A percentile compares a stretch with the other conserved stretches of the same genome.
Evolutionary conservation across 2,113 vertebrate genomes (phyloP).

Genomic region (Mastomys natalensis): DNA sequence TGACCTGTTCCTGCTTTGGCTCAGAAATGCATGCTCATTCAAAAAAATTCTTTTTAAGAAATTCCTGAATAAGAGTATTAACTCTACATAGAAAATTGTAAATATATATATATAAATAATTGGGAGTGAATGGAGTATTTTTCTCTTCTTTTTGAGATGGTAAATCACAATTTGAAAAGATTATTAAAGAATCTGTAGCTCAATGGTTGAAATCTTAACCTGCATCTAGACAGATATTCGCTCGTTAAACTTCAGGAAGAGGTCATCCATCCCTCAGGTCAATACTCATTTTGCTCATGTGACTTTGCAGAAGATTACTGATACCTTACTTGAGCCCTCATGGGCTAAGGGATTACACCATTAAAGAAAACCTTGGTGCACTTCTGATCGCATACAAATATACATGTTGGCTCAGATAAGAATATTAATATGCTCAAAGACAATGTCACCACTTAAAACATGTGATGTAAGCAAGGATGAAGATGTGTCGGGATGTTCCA

Average conservation of each 20-base stretch:
- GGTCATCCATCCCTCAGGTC: background rate
- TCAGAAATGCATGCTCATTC: constrained; percentile 8
- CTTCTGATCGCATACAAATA: constrained; percentile 3
- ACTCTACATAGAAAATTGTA: background rate
- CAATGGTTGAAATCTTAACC: background rate
- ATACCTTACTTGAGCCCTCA: background rate
- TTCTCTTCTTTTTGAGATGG: constrained; percentile 29
- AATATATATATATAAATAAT: background rate
- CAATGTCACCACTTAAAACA: background rate
- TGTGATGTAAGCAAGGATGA: background rate
- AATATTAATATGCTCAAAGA: background rate
- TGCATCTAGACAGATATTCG: too few relatives aligned
- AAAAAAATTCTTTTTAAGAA: background rate
- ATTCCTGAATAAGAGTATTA: background rate
- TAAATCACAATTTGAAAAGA: background rate
- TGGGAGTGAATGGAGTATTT: background rate
- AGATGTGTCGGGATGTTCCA: background rate
- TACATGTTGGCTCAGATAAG: background rate
- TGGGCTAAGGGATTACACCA: background rate
- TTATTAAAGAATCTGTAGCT: background rate
- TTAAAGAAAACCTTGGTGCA: background rate
- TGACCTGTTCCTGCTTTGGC: background rate
- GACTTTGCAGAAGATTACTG: background rate
- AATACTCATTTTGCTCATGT: background rate
- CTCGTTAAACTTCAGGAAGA: background rate